These are phyloP conservation scores for Pseudonaja textilis DNA, from an alignment of 2,113 vertebrate genomes.

Conservation along the genomic window DNA sequence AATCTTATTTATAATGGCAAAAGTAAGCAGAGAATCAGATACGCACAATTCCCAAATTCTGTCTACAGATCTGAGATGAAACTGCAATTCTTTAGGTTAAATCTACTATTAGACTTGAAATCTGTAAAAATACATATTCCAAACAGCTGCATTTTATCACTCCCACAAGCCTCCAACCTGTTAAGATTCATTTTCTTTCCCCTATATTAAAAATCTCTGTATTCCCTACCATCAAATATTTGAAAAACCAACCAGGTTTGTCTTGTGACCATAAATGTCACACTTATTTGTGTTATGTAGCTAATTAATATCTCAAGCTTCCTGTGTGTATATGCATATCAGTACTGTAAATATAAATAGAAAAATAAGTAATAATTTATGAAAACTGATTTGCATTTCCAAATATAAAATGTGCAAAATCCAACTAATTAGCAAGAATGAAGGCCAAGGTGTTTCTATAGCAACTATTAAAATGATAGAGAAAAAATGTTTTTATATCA, in stretches of 20 bases:
- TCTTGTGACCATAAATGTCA: slow-evolving; percentile 83
- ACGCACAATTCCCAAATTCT: background rate
- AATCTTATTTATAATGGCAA: background rate
- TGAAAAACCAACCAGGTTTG: slow-evolving; percentile 70
- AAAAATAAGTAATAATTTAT: slow-evolving; percentile 88
- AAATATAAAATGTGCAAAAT: slow-evolving; percentile 87
- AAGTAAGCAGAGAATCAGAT: slow-evolving; percentile 22
- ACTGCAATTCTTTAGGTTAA: slow-evolving; percentile 18
- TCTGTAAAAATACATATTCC: slow-evolving; percentile 23
- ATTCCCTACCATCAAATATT: slow-evolving; percentile 68
- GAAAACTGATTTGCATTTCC: slow-evolving; percentile 92
- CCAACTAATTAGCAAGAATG: slow-evolving; percentile 83
- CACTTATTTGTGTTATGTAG: slow-evolving; percentile 79
- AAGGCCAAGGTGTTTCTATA: slow-evolving; percentile 87
- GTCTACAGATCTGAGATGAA: background rate
- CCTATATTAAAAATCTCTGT: slow-evolving; percentile 55
- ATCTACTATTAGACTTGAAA: slow-evolving; percentile 1
- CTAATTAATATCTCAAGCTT: slow-evolving; percentile 88
- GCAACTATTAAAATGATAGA: slow-evolving; percentile 79
- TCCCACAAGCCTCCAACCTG: background rate
- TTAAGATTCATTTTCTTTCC: slow-evolving; percentile 56
- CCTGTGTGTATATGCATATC: slow-evolving; percentile 76
- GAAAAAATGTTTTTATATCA: slow-evolving; percentile 73
- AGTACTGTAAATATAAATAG: slow-evolving; percentile 80
- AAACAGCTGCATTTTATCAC: slow-evolving; percentile 21